Evolutionary conservation across 2,888 invertebrate species (phyloP).

Genomic region (Abrostola triplasia): DNA sequence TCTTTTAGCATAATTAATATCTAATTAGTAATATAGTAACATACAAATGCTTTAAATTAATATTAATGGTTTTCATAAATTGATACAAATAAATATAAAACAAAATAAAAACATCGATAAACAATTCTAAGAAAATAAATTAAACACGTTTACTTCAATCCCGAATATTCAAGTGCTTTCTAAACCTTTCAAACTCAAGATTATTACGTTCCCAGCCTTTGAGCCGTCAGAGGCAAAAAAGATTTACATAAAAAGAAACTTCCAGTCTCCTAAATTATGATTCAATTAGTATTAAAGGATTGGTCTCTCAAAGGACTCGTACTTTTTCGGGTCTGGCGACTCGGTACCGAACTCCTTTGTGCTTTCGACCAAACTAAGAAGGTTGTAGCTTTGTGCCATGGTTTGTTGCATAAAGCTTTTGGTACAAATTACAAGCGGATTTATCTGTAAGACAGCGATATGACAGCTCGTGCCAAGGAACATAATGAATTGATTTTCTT

Average conservation of each 20-base stretch:
- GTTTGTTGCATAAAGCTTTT: constrained; percentile 75
- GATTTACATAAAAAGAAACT: constrained; percentile 88
- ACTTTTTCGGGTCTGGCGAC: constrained; percentile 84
- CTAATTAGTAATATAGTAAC: too few relatives aligned
- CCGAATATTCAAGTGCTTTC: constrained; percentile 72
- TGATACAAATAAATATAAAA: neutral
- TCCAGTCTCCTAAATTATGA: constrained; percentile 86
- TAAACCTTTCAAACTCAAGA: constrained; percentile 77
- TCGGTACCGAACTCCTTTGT: constrained; percentile 80
- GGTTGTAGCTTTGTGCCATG: constrained; percentile 78
- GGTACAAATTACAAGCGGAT: constrained; percentile 76
- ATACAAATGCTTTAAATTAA: neutral
- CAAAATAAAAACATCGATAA: constrained; percentile 24
- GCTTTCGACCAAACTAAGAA: constrained; percentile 84
- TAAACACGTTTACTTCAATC: constrained; percentile 64
- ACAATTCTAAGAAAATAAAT: constrained; percentile 37
- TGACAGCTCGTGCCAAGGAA: constrained; percentile 49
- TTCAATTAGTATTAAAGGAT: constrained; percentile 89
- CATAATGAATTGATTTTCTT: constrained; percentile 50
- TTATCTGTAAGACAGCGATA: constrained; percentile 56
- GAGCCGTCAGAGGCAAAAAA: constrained; percentile 79
- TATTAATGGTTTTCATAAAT: neutral
- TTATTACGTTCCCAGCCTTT: constrained; percentile 80
- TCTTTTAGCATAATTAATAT: too few relatives aligned
- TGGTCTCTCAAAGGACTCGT: constrained; percentile 82